These are phyloP conservation scores for Phoebastria nigripes DNA, from an alignment of 2,797 vertebrate species.

Conservation along the genomic window DNA sequence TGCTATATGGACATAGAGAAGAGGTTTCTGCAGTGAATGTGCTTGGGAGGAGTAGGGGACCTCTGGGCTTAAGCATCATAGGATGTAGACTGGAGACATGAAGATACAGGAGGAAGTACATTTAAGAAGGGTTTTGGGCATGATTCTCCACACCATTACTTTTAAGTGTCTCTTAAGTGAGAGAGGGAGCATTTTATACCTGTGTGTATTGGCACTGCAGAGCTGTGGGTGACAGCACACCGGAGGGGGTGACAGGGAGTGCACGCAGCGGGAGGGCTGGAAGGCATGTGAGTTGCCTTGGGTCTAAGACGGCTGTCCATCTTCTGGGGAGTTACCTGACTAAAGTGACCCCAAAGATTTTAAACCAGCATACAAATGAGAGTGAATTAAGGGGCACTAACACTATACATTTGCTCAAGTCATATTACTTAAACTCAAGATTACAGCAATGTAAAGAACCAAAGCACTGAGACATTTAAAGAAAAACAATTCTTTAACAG, in stretches of 20 bases:
- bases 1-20: neutral
- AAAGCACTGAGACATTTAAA: neutral
- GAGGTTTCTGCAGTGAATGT: neutral
- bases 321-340: neutral
- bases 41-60: neutral
- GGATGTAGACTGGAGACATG: neutral
- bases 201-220: neutral
- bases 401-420: fast-evolving
- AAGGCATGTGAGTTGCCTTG: neutral
- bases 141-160: neutral
- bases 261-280: neutral
- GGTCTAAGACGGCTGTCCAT: neutral
- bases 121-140: neutral
- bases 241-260: neutral
- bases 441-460: neutral
- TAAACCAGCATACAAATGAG: neutral
- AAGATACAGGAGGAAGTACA: neutral
- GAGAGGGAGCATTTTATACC: neutral
- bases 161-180: neutral
- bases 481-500: neutral
- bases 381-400: neutral
- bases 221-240: neutral
- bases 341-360: neutral
- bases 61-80: neutral
- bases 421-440: neutral